Conservation (phyloP, 92 coral and sea anemone genomes). For the Ricordea florida region DNA sequence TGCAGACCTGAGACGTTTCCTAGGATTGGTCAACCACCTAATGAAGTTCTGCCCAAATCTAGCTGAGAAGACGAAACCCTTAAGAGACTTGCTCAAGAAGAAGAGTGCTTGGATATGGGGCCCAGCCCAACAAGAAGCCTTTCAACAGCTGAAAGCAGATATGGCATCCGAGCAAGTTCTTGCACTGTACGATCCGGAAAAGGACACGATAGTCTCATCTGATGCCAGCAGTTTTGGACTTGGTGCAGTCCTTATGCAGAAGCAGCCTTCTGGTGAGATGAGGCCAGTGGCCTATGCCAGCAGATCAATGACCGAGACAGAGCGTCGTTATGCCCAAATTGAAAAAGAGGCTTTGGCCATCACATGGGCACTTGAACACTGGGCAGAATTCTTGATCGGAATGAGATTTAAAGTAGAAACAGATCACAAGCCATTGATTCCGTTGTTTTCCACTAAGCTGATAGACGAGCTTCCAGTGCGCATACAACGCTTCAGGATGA, state of each 20-base stretch:
- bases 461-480: constrained; percentile 56
- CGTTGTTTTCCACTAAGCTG: constrained; percentile 56
- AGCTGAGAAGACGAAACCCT: constrained; percentile 45
- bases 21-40: constrained; percentile 55
- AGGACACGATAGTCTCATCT: constrained; percentile 41
- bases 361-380: constrained; percentile 57
- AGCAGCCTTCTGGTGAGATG: constrained; percentile 27
- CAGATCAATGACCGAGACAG: constrained; percentile 58
- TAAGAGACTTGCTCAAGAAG: constrained; percentile 50
- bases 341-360: constrained; percentile 63
- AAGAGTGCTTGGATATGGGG: constrained; percentile 50
- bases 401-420: constrained; percentile 53
- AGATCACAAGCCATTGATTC: constrained; percentile 52
- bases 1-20: constrained; percentile 51
- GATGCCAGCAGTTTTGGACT: constrained; percentile 52
- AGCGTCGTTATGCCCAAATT: constrained; percentile 66
- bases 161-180: constrained; percentile 44
- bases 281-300: constrained; percentile 61
- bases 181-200: constrained; percentile 39
- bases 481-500: constrained; percentile 40
- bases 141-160: constrained; percentile 25
- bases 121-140: constrained; percentile 37
- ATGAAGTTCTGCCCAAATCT: constrained; percentile 39
- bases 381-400: constrained; percentile 35
- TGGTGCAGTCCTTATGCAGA: constrained; percentile 63